Evolutionary conservation across 1,140 invertebrate species (phyloP), one percentile per base, ranked within the genome.

Genomic region (Ectropis grisescens): DNA sequence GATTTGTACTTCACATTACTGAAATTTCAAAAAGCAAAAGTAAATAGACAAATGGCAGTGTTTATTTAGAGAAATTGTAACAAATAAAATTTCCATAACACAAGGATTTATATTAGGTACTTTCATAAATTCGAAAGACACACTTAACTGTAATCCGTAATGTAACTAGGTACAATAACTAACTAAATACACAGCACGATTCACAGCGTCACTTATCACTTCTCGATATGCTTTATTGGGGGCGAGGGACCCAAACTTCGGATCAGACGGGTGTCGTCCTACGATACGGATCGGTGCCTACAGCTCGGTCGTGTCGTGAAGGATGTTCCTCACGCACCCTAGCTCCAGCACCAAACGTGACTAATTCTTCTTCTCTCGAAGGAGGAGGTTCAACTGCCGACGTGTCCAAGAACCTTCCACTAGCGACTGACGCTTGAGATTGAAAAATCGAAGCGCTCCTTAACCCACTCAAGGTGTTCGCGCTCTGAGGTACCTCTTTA

Each of bases 371-470:
- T 41, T 81, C 75, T 2, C 72, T 49, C 0, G 71, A 74, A 2
- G 71, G 75, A 2, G 75, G 72, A 3, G 72, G 69, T 29, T 76
- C 76, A 7, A 74, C 69, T 8, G 60, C 62, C 3, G 67, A 61
- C 1, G 65, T 70, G 33, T 79, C 74, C 27, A 81, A 37, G 36
- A 79, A 81, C 12, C 76, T 58, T 3, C 69, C 74, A 33, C 69
- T 79, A 8, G 74, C 76, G 2, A 79, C 68, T 1, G 71, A 78
- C 3, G 68, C 69, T 33, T 76, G 71, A 8, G 76, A 81, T 31
- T 81, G 76, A 26, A 80, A 80, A 55, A 80, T 80, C 3, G 78
- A 81, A 16, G 74, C 78, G 37, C 71, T 81, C 24, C 78, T 69
- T 10, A 81, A 56, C 15, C 76, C 80, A 25, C 71, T 74, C 11